Percentiles rank a stretch among this genome's conserved stretches.
phyloP scores from a whole-genome alignment of 1,140 invertebrate genomes.

The Dreissena polymorpha region DNA sequence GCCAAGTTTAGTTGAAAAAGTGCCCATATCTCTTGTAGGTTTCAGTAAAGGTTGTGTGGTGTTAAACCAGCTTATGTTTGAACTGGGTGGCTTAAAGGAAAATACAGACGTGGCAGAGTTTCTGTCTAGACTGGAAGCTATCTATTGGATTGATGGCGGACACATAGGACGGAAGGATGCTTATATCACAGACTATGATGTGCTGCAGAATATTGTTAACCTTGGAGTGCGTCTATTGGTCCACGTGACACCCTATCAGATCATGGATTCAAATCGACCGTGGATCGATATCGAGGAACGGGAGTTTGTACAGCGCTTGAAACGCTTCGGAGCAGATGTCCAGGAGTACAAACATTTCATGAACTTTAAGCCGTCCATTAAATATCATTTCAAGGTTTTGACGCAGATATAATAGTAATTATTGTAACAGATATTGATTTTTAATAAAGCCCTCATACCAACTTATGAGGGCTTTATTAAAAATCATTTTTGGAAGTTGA shows the following conservation, averaged over 20 bases:
- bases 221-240: slow-evolving; percentile 81
- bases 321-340: slow-evolving; percentile 84
- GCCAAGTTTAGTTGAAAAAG: neutral
- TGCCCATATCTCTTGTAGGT: slow-evolving; percentile 81
- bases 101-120: slow-evolving; percentile 60
- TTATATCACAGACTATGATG: slow-evolving; percentile 88
- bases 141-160: slow-evolving; percentile 94
- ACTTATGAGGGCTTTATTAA: no score
- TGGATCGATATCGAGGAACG: slow-evolving; percentile 92
- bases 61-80: slow-evolving; percentile 92
- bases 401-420: slow-evolving; percentile 64
- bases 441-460: no score
- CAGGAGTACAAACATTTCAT: slow-evolving; percentile 85
- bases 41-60: slow-evolving; percentile 97
- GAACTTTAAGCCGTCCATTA: slow-evolving; percentile 83
- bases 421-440: no score
- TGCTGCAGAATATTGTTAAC: slow-evolving; percentile 86
- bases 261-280: slow-evolving; percentile 85
- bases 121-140: slow-evolving; percentile 80
- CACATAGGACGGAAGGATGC: slow-evolving; percentile 89
- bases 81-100: slow-evolving; percentile 83
- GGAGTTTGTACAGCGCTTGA: slow-evolving; percentile 86
- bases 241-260: slow-evolving; percentile 92
- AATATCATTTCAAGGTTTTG: slow-evolving; percentile 87
- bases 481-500: no score